phyloP scores from a whole-genome alignment of 2,888 invertebrate species.

The Brenthis hecate region DNA sequence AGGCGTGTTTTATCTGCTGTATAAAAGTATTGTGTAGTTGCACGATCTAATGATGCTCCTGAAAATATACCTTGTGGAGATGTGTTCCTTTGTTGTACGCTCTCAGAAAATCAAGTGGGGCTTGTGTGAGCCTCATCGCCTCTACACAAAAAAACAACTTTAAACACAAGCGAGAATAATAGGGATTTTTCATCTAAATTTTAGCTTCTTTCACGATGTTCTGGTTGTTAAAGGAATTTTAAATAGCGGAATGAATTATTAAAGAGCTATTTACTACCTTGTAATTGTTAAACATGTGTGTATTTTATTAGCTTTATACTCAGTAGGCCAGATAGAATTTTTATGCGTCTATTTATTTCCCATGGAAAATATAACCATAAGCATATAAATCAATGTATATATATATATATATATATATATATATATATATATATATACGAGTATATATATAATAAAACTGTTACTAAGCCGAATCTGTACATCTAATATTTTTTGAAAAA shows the following conservation, averaged over 20 bases:
- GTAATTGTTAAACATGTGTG: background rate
- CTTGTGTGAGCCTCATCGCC: conserved; percentile 41
- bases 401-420: too few species aligned
- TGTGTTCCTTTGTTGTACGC: conserved; percentile 44
- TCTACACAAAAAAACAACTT: conserved; percentile 39
- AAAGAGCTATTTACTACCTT: background rate
- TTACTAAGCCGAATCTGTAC: too few species aligned
- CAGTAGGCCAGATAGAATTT: too few species aligned
- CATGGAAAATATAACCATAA: too few species aligned
- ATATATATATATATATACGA: too few species aligned
- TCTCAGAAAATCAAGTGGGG: conserved; percentile 41
- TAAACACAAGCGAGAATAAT: conserved; percentile 29
- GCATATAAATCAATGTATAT: too few species aligned
- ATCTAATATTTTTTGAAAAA: too few species aligned
- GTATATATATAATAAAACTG: too few species aligned
- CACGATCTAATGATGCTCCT: conserved; percentile 44
- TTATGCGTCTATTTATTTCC: too few species aligned
- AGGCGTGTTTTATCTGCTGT: conserved; percentile 60
- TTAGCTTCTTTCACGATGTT: conserved; percentile 8
- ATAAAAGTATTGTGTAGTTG: conserved; percentile 57
- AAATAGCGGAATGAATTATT: conserved; percentile 8
- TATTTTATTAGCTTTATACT: background rate
- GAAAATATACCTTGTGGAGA: conserved; percentile 41
- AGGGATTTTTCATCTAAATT: conserved; percentile 21
- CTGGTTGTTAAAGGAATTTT: conserved; percentile 13